Evolutionary conservation across 2,888 invertebrate species (phyloP).

Genomic region (Lomographa bimaculata): DNA sequence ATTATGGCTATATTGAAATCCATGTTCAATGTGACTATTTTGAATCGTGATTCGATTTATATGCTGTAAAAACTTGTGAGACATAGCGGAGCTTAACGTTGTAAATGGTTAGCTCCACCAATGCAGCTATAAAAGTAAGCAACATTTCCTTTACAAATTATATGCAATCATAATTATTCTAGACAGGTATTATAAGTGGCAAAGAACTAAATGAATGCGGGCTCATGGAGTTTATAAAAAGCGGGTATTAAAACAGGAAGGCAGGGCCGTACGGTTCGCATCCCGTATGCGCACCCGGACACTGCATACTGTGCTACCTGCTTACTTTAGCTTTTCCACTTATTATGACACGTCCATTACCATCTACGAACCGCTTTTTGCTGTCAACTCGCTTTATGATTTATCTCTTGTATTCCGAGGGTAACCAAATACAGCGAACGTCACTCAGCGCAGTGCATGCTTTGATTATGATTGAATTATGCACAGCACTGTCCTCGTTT

Average conservation of each 20-base stretch:
- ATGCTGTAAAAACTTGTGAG: conserved; percentile 3
- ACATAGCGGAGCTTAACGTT: not conserved
- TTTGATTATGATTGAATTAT: conserved; percentile 71
- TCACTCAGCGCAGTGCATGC: conserved; percentile 37
- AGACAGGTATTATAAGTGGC: conserved; percentile 37
- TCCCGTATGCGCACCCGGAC: conserved; percentile 65
- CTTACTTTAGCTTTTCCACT: conserved; percentile 59
- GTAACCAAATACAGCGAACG: conserved; percentile 29
- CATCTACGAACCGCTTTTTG: conserved; percentile 49
- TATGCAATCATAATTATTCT: conserved; percentile 39
- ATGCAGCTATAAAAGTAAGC: conserved; percentile 22
- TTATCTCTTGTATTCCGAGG: conserved; percentile 18
- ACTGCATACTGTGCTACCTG: conserved; percentile 63
- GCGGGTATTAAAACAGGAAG: conserved; percentile 66
- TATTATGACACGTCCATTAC: conserved; percentile 54
- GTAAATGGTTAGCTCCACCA: conserved; percentile 3
- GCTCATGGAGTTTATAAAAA: conserved; percentile 60
- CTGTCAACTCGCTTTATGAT: conserved; percentile 35
- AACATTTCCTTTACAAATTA: conserved; percentile 37
- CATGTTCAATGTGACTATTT: conserved; percentile 6
- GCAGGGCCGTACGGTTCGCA: conserved; percentile 60
- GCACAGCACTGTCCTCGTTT: conserved; percentile 58
- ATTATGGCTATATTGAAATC: conserved; percentile 9
- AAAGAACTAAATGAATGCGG: conserved; percentile 48
- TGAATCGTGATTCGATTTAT: conserved; percentile 4